Conservation (phyloP, 2,113 vertebrate species). For the Phalacrocorax aristotelis region DNA sequence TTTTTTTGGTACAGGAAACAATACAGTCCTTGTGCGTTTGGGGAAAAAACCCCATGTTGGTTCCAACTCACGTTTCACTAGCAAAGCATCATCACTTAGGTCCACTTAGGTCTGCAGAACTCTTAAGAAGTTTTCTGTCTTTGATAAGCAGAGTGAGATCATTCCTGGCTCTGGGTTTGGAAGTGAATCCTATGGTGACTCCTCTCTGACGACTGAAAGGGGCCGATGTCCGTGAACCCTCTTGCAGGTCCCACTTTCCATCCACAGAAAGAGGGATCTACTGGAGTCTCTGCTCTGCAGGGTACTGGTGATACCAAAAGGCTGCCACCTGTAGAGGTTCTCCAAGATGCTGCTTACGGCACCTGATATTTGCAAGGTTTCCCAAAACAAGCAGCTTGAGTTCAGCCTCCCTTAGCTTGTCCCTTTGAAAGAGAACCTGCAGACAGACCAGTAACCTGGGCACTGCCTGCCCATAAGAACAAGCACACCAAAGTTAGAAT, state of each 20-base stretch:
- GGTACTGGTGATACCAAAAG: neutral
- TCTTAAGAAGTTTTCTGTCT: neutral
- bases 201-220: neutral
- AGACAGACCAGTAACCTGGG: neutral
- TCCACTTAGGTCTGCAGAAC: neutral
- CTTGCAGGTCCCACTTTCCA: neutral
- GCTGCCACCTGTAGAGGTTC: neutral
- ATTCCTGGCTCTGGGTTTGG: neutral
- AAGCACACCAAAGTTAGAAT: neutral
- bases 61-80: neutral
- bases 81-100: neutral
- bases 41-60: accelerated
- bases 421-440: neutral
- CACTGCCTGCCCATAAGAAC: neutral
- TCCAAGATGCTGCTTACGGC: neutral
- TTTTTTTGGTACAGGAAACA: neutral
- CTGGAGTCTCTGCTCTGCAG: neutral
- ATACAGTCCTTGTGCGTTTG: neutral
- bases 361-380: neutral
- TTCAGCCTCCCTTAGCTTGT: neutral
- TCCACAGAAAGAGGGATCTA: neutral
- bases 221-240: neutral
- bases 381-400: neutral
- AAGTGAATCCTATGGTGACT: neutral
- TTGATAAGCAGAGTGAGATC: neutral